A percentile compares a stretch with the other conserved stretches of the same genome.
Evolutionary conservation across 2,113 vertebrate species (phyloP).

Genomic region (Callopanchax toddi): DNA sequence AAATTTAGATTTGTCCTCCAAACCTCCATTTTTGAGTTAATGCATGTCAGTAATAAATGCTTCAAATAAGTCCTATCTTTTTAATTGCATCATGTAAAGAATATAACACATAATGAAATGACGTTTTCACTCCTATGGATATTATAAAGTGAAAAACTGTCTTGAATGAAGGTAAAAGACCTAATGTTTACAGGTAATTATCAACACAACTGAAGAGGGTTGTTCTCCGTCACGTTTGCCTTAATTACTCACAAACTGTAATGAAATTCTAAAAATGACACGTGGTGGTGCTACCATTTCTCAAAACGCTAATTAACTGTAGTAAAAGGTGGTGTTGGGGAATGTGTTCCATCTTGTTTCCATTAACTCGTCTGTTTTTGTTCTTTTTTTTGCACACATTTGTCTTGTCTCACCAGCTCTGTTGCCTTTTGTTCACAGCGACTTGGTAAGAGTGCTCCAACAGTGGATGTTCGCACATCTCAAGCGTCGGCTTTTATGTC

Average conservation of each 20-base stretch:
- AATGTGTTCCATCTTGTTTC: conserved; percentile 50
- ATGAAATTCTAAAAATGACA: conserved; percentile 37
- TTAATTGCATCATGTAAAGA: too few relatives aligned
- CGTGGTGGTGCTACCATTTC: conserved; percentile 22
- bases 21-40: too few relatives aligned
- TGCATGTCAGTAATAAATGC: too few relatives aligned
- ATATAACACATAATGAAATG: too few relatives aligned
- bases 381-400: conserved; percentile 50
- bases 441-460: conserved; percentile 40
- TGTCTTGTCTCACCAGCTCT: conserved; percentile 48
- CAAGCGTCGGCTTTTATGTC: conserved; percentile 37
- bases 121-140: too few relatives aligned
- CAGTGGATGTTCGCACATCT: conserved; percentile 38
- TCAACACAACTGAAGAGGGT: conserved; percentile 34
- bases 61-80: too few relatives aligned
- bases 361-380: conserved; percentile 52
- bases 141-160: too few relatives aligned
- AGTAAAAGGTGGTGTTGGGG: conserved; percentile 7
- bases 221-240: conserved; percentile 18
- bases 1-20: too few relatives aligned
- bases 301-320: conserved; percentile 52
- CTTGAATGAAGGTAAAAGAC: background rate
- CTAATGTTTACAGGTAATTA: conserved; percentile 55
- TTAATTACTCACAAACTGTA: conserved; percentile 33
- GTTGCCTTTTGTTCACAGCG: conserved; percentile 56